Evolutionary conservation across 2,797 vertebrate species (phyloP).

Genomic region (Enteromius radiatus): DNA sequence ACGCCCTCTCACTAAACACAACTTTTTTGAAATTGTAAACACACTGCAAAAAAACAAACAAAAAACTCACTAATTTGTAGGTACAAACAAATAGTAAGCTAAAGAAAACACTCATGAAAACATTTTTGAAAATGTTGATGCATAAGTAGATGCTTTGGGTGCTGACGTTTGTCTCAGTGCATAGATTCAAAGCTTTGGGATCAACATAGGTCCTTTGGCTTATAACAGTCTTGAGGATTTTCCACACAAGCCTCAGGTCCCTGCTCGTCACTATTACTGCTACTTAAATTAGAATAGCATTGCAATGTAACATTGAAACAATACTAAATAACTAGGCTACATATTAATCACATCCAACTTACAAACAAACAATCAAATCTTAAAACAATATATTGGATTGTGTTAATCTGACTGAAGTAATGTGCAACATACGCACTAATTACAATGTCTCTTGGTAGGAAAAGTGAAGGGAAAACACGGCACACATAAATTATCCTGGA

Average conservation of each 20-base stretch:
- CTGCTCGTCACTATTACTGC: conserved; percentile 6
- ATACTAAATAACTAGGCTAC: background rate
- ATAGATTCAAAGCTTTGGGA: conserved; percentile 41
- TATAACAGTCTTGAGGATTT: conserved; percentile 10
- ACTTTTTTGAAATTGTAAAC: background rate
- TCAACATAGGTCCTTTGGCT: conserved; percentile 27
- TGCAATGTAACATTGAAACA: background rate
- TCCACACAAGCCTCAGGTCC: background rate
- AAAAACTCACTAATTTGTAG: background rate
- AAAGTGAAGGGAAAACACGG: conserved; percentile 20
- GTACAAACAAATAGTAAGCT: background rate
- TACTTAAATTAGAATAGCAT: conserved; percentile 22
- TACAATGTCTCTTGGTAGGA: background rate
- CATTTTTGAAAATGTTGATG: conserved; percentile 24
- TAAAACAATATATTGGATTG: conserved; percentile 3
- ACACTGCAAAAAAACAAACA: background rate
- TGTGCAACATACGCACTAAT: conserved; percentile 20
- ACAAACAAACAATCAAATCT: background rate
- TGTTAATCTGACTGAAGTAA: conserved; percentile 17
- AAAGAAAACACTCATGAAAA: background rate
- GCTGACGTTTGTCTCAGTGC: conserved; percentile 26
- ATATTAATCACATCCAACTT: conserved; percentile 19
- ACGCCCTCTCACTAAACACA: background rate
- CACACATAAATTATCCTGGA: conserved; percentile 24
- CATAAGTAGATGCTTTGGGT: conserved; percentile 20